phyloP scores from a whole-genome alignment of 2,113 vertebrate species.

The Noctilio leporinus region DNA sequence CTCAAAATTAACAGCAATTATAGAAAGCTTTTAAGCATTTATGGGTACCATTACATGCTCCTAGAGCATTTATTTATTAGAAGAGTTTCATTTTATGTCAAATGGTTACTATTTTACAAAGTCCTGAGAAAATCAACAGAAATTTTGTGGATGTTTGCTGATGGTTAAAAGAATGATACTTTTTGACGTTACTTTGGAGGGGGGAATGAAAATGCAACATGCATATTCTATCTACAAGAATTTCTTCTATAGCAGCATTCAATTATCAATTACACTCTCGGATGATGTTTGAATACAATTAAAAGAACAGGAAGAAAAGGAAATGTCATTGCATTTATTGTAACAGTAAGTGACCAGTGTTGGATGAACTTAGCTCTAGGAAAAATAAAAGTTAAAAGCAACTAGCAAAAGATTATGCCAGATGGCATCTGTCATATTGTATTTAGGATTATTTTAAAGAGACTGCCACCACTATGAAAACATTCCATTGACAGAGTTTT shows the following conservation, averaged over 20 bases:
- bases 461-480: conserved; percentile 81
- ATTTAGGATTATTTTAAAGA: conserved; percentile 86
- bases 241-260: conserved; percentile 4
- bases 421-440: conserved; percentile 86
- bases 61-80: conserved; percentile 71
- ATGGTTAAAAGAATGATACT: conserved; percentile 12
- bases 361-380: conserved; percentile 78
- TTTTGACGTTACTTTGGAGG: neutral
- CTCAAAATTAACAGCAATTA: conserved; percentile 75
- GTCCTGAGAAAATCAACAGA: conserved; percentile 70
- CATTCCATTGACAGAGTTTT: conserved; percentile 80
- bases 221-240: conserved; percentile 4
- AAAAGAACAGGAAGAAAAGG: conserved; percentile 41
- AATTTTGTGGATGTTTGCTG: conserved; percentile 55
- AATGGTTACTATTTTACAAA: conserved; percentile 64
- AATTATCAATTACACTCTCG: conserved; percentile 21
- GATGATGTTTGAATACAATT: conserved; percentile 42
- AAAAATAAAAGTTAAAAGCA: conserved; percentile 85
- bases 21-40: conserved; percentile 74
- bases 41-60: conserved; percentile 53
- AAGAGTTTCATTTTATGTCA: conserved; percentile 72
- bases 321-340: conserved; percentile 44
- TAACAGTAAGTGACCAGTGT: conserved; percentile 78
- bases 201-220: neutral
- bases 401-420: conserved; percentile 84